Percentiles rank a stretch among this genome's conserved stretches.
Conservation (phyloP, 2,797 vertebrate species). For the Staurois parvus region DNA sequence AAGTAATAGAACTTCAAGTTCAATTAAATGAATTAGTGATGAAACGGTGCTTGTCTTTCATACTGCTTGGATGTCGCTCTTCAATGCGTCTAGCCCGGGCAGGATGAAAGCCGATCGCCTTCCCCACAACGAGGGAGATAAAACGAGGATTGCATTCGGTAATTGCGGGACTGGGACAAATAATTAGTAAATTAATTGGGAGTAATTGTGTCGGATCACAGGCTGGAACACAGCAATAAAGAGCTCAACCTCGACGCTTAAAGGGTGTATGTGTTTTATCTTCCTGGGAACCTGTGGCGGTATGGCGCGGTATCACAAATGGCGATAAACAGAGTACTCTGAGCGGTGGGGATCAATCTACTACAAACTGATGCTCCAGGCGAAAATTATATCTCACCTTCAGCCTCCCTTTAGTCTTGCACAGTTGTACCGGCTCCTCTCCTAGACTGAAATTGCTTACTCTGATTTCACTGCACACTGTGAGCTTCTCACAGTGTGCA, state of each 20-base stretch:
- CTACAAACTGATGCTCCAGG: too few species aligned
- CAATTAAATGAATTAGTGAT: slow-evolving; percentile 54
- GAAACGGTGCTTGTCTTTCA: slow-evolving; percentile 36
- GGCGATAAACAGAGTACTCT: not conserved
- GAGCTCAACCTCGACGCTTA: not conserved
- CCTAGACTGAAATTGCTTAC: too few species aligned
- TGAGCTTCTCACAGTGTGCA: too few species aligned
- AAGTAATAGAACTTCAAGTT: slow-evolving; percentile 35
- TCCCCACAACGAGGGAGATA: slow-evolving; percentile 1
- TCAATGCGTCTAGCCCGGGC: slow-evolving; percentile 44
- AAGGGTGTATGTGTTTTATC: not conserved
- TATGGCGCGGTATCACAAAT: not conserved
- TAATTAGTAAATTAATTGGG: slow-evolving; percentile 58
- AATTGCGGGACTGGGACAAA: slow-evolving; percentile 31
- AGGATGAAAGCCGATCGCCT: slow-evolving; percentile 47
- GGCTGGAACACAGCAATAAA: not conserved
- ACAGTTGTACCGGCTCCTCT: too few species aligned
- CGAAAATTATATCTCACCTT: too few species aligned
- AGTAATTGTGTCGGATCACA: slow-evolving; percentile 34
- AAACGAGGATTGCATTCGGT: slow-evolving; percentile 25
- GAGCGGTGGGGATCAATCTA: too few species aligned
- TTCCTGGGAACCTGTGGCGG: not conserved
- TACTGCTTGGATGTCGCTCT: slow-evolving; percentile 6
- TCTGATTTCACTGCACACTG: too few species aligned
- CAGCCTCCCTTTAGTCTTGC: too few species aligned